These are phyloP conservation scores for Corythoichthys haematopterus DNA, from an alignment of 2,113 vertebrate genomes.

Conservation along the genomic window DNA sequence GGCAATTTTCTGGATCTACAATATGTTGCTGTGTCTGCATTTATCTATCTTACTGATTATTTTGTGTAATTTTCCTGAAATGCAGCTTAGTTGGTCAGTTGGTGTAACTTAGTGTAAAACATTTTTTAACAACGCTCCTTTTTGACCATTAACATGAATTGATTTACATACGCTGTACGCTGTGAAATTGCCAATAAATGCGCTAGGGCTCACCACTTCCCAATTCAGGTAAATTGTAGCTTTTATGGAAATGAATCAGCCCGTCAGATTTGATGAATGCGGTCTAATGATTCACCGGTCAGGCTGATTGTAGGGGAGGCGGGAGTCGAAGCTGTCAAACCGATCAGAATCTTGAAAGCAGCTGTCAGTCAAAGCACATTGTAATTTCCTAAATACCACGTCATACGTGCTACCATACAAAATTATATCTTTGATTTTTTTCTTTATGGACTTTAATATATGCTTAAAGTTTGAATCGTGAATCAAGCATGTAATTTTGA, in stretches of 20 bases:
- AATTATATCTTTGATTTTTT: background rate
- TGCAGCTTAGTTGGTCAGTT: background rate
- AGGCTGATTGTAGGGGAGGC: conserved; percentile 7
- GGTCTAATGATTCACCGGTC: conserved; percentile 14
- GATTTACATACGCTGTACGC: conserved; percentile 20
- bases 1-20: background rate
- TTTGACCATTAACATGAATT: background rate
- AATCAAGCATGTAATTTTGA: background rate
- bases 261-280: conserved; percentile 13
- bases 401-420: background rate
- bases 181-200: conserved; percentile 11
- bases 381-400: background rate
- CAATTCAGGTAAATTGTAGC: conserved; percentile 33
- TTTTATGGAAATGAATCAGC: conserved; percentile 26
- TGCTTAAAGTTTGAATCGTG: background rate
- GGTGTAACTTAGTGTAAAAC: background rate
- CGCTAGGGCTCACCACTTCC: background rate
- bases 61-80: background rate
- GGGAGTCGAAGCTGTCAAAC: conserved; percentile 15
- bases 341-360: conserved; percentile 23
- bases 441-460: background rate
- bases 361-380: conserved; percentile 36
- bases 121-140: background rate
- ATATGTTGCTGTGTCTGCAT: background rate
- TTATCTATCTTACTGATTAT: background rate